Percentiles rank a stretch among this genome's conserved stretches.
phyloP scores from a whole-genome alignment of 1,140 invertebrate genomes.

The Rhagoletis pomonella region DNA sequence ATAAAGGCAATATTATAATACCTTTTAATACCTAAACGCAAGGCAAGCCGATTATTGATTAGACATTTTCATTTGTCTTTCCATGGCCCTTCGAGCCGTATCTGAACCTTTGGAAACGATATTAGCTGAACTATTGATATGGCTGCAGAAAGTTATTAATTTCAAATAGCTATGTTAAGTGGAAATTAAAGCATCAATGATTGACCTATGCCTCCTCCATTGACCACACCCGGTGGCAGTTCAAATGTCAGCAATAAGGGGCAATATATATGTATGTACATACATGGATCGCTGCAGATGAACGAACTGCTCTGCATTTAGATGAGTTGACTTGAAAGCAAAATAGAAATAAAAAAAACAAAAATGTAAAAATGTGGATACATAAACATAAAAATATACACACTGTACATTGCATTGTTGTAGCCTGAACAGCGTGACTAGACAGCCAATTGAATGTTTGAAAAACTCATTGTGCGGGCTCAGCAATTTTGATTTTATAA shows the following conservation, averaged over 20 bases:
- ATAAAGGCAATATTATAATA: no score
- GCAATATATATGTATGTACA: neutral
- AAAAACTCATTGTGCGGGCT: neutral
- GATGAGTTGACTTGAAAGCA: neutral
- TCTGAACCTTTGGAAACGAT: no score
- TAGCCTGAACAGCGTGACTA: neutral
- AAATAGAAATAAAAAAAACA: neutral
- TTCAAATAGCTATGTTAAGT: neutral
- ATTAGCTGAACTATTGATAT: neutral
- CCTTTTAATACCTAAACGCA: no score
- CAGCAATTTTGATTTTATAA: no score
- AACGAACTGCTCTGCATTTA: neutral
- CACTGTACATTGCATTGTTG: neutral
- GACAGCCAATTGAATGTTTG: neutral
- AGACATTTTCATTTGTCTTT: no score
- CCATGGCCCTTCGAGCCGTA: no score
- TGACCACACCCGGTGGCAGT: neutral
- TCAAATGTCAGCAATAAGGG: neutral
- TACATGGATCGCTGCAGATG: neutral
- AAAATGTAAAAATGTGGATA: no score
- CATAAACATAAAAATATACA: neutral
- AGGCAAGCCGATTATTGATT: no score
- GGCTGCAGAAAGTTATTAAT: conserved; percentile 8
- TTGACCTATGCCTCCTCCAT: neutral
- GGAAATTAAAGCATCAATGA: neutral